Evolutionary conservation across 2,888 invertebrate genomes (phyloP), one percentile per base, ranked within the genome.

Genomic region (Noctua pronuba): DNA sequence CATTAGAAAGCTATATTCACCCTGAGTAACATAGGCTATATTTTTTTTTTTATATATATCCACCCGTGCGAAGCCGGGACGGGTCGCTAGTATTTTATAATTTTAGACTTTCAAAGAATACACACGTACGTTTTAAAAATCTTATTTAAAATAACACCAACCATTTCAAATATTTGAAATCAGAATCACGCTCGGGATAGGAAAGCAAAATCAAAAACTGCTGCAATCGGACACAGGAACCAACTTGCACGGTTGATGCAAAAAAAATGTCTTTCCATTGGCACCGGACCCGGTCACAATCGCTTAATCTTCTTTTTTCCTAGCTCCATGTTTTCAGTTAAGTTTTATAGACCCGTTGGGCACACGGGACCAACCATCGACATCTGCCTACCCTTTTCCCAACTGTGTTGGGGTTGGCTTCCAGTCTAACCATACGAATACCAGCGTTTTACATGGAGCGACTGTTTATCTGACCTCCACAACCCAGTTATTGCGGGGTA

Each of bases 251-350:
- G 11, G 49, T 13, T n/a, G 49, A 46, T 77, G 66, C 68, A 79
- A 83, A 82, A 44, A 41, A 83, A 74, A 46, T 16, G n/a, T 75
- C 10, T 75, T 80, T 60, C 64, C 69, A 77, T 84, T 81, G 82
- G 76, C 86, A 77, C 67, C 35, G 38, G 44, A 71, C 72, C 68
- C 69, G 31, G 76, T 66, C 75, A 65, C 68, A 75, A 70, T 72
- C 68, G 64, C 28, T 64, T 77, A 55, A 68, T 73, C 67, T 77
- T 67, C 67, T 73, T 81, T 79, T 82, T 86, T 74, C 38, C 64
- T 75, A 46, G 52, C 77, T 86, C 75, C 31, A 75, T 79, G 71
- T 76, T 86, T 85, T 78, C 72, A 75, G 83, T 75, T 68, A 77
- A 68, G 78, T 86, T 88, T 81, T 77, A 80, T 80, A 46, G 60